These are phyloP conservation scores for Aphelinus certus DNA, from an alignment of 1,140 invertebrate species.

Conservation along the genomic window DNA sequence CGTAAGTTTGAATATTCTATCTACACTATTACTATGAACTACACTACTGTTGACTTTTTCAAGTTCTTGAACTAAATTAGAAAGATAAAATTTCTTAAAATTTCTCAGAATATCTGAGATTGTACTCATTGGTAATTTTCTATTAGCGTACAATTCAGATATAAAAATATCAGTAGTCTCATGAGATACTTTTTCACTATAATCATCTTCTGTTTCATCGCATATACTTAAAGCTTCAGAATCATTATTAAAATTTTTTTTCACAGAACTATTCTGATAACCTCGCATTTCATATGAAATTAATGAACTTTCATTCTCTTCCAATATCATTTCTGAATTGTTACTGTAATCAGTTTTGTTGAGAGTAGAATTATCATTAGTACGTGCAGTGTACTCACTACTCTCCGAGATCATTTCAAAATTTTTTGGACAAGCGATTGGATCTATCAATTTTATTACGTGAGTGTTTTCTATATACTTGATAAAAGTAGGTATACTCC, in stretches of 20 bases:
- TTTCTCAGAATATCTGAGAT: background rate
- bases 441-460: too few species aligned
- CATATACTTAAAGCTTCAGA: background rate
- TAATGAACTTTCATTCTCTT: too few species aligned
- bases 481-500: background rate
- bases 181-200: background rate
- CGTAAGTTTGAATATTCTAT: slow-evolving; percentile 4
- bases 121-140: background rate
- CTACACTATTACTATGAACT: slow-evolving; percentile 8
- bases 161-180: background rate
- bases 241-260: too few species aligned
- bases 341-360: too few species aligned
- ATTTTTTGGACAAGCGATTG: too few species aligned
- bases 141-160: background rate
- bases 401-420: too few species aligned
- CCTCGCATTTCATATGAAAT: too few species aligned
- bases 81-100: background rate
- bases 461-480: background rate
- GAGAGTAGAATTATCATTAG: too few species aligned
- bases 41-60: background rate
- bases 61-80: background rate
- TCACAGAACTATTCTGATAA: too few species aligned
- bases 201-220: background rate
- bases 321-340: too few species aligned
- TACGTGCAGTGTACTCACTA: too few species aligned